Conservation (phyloP, 2,797 vertebrate species). For the Hapalemur alaotrensis region DNA sequence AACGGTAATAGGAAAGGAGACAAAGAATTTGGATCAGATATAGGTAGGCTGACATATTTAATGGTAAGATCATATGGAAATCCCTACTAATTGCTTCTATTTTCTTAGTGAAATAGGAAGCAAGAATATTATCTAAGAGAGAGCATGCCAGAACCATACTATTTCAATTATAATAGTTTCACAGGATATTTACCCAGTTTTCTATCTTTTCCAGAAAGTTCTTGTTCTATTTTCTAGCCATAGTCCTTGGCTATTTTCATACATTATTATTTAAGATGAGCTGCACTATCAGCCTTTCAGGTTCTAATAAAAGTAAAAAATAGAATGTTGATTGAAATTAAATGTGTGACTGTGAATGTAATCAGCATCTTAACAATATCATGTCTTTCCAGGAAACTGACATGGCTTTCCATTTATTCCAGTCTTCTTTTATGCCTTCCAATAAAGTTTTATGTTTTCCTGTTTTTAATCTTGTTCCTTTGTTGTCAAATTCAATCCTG, state of each 20-base stretch:
- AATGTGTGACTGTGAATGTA: not conserved
- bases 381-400: not conserved
- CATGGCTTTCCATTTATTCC: not conserved
- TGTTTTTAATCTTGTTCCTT: not conserved
- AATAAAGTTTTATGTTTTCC: not conserved
- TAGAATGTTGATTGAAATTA: not conserved
- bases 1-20: not conserved
- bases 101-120: not conserved
- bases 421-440: not conserved
- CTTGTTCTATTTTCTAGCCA: not conserved
- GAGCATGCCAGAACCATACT: not conserved
- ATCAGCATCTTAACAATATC: not conserved
- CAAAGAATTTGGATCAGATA: not conserved
- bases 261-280: constrained; percentile 19
- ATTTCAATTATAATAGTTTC: not conserved
- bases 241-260: not conserved
- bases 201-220: not conserved
- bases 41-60: not conserved
- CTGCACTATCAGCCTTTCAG: not conserved
- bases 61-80: not conserved
- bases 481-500: not conserved
- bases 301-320: not conserved
- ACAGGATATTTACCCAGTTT: not conserved
- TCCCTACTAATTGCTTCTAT: not conserved
- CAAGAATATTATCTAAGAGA: not conserved